Evolutionary conservation across 2,888 invertebrate species (phyloP), one percentile per base, ranked within the genome.

Genomic region (Campoletis raptor): DNA sequence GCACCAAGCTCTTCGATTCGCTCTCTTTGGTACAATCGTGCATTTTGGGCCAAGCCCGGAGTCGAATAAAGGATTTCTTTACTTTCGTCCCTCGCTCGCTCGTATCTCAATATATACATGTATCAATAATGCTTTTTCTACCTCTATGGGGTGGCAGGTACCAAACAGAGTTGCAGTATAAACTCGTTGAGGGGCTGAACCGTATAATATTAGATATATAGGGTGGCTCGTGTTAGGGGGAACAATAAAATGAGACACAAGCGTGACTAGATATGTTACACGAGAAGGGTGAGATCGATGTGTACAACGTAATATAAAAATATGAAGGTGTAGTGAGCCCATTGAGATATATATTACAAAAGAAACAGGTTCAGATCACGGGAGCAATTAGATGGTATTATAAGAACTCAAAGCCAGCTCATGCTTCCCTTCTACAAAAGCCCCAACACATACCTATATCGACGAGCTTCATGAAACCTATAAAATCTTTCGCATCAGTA

Each of bases 121-220:
- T 73, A 72, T 74, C 66, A 36, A 40, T 67, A 52, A 42, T 72
- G 74, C 81, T 85, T 89, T 89, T 87, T 90, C 91, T 92, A 92
- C 91, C 91, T 92, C 89, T 86, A 87, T 90, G 87, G 88, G 90
- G 91, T 90, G 88, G 90, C 93, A 93, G 93, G 92, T 93, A 93
- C 92, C 92, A 91, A 93, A 92, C 90, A 90, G 89, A 90, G 76
- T 81, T 73, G 69, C 73, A 69, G 70, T 70, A 6, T 15, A 30
- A 30, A 77, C 52, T 54, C 52, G 40, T 37, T 24, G 54, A 64
- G 78, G 76, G 81, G 78, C 81, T 42, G 82, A 54, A 48, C 66
- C 66, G 81, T 70, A 82, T 66, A 40, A 72, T 48, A 72, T 70
- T 36, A 70, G 24, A 64, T 37, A 48, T 40, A 91, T 83, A 88